Evolutionary conservation across 2,888 invertebrate genomes (phyloP).

Genomic region (Amphipyra berbera): DNA sequence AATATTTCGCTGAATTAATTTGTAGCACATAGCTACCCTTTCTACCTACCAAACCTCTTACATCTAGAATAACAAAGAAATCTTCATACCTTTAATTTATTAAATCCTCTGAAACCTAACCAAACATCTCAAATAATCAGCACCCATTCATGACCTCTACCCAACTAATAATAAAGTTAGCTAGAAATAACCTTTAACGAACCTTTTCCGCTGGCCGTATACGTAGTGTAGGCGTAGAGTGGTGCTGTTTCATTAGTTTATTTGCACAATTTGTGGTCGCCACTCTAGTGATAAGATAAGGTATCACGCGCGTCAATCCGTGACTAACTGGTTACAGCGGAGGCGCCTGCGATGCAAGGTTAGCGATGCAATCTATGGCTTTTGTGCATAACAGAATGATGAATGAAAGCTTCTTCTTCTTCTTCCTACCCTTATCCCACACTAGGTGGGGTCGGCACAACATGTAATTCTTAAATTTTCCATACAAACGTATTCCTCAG

Average conservation of each 20-base stretch:
- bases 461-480: too few species aligned
- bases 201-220: constrained; percentile 1
- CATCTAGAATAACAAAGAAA: too few species aligned
- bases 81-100: too few species aligned
- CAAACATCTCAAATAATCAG: constrained; percentile 17
- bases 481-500: too few species aligned
- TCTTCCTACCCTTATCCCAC: too few species aligned
- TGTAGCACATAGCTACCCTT: too few species aligned
- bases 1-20: too few species aligned
- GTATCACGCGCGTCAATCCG: constrained; percentile 76
- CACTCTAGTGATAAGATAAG: constrained; percentile 79
- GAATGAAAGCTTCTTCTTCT: too few species aligned
- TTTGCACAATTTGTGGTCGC: constrained; percentile 69
- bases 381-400: constrained; percentile 15
- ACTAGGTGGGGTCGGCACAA: too few species aligned
- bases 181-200: constrained; percentile 11
- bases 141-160: constrained; percentile 11
- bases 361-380: constrained; percentile 30
- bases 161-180: constrained; percentile 19
- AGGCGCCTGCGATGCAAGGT: constrained; percentile 16
- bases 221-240: constrained; percentile 46
- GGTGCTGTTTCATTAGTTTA: constrained; percentile 64
- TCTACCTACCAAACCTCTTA: too few species aligned
- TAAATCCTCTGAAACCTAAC: constrained; percentile 20
- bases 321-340: constrained; percentile 57